Percentiles rank a stretch among this genome's conserved stretches.
Conservation (phyloP, 2,113 vertebrate species). For the Tragelaphus imberbis region DNA sequence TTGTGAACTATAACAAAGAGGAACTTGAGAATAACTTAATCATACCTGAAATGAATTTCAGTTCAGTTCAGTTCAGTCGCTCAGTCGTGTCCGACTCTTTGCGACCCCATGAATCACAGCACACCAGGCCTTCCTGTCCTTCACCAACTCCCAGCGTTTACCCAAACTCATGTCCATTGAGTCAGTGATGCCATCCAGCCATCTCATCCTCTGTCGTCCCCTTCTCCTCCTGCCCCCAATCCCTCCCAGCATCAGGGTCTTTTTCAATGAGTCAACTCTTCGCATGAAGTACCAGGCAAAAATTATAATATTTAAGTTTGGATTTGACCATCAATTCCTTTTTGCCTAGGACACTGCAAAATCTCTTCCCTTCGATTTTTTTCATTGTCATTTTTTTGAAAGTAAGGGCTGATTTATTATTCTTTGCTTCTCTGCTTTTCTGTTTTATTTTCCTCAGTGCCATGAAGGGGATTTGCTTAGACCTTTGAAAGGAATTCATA, state of each 20-base stretch:
- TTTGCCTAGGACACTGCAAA: background rate
- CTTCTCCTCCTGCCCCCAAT: too few relatives aligned
- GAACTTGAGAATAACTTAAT: background rate
- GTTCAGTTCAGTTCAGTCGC: too few relatives aligned
- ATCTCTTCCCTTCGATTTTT: background rate
- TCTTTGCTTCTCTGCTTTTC: background rate
- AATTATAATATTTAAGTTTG: background rate
- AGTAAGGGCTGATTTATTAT: background rate
- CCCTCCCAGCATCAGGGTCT: too few relatives aligned
- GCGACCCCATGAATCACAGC: rapidly evolving
- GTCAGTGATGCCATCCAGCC: too few relatives aligned
- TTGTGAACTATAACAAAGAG: background rate
- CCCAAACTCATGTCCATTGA: too few relatives aligned
- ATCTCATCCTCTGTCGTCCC: too few relatives aligned
- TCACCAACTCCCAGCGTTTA: too few relatives aligned
- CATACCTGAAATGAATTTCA: background rate
- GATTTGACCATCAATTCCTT: background rate
- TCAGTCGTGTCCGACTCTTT: too few relatives aligned
- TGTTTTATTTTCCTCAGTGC: background rate
- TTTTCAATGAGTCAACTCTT: too few relatives aligned
- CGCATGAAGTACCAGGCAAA: background rate
- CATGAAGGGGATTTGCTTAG: background rate
- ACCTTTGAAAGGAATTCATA: background rate
- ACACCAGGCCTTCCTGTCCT: too few relatives aligned
- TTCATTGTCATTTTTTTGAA: background rate